Conservation (phyloP, 2,797 vertebrate species). For the Hemibagrus guttatus region DNA sequence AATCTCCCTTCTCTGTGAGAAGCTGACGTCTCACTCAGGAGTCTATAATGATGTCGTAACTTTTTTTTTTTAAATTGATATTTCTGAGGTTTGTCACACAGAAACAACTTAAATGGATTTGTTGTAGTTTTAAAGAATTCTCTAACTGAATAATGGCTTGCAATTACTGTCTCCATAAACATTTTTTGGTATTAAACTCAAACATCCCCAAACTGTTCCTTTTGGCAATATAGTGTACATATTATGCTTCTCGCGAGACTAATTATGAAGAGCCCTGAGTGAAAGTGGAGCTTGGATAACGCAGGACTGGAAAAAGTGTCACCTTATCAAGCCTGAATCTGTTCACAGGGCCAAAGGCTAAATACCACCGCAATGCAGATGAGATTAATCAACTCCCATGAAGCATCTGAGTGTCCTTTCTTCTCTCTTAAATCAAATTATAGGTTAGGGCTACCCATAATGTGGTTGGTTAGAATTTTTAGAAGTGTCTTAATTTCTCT, state of each 20-base stretch:
- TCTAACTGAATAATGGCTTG: too few species aligned
- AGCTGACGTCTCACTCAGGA: not conserved
- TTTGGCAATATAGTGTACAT: not conserved
- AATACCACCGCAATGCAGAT: not conserved
- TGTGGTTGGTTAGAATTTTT: slow-evolving; percentile 2
- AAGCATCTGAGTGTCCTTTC: slow-evolving; percentile 17
- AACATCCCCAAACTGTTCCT: not conserved
- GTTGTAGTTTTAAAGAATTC: too few species aligned
- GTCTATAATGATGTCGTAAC: too few species aligned
- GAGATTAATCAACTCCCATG: slow-evolving; percentile 5
- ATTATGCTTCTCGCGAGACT: not conserved
- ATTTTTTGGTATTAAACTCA: not conserved
- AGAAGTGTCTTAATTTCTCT: slow-evolving; percentile 16
- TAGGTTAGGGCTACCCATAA: not conserved
- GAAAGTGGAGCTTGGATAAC: not conserved
- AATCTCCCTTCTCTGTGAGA: not conserved
- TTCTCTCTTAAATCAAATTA: slow-evolving; percentile 19
- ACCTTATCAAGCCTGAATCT: slow-evolving; percentile 20
- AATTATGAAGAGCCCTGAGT: not conserved
- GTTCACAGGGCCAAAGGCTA: not conserved
- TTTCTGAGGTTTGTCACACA: not conserved
- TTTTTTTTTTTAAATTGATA: not conserved
- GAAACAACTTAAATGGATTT: not conserved
- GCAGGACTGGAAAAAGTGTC: not conserved
- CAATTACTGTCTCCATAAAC: not conserved